Percentiles rank a stretch among this genome's conserved stretches.
Evolutionary conservation across 2,888 invertebrate genomes (phyloP).

Genomic region (Pycnomerus fuliginosus): DNA sequence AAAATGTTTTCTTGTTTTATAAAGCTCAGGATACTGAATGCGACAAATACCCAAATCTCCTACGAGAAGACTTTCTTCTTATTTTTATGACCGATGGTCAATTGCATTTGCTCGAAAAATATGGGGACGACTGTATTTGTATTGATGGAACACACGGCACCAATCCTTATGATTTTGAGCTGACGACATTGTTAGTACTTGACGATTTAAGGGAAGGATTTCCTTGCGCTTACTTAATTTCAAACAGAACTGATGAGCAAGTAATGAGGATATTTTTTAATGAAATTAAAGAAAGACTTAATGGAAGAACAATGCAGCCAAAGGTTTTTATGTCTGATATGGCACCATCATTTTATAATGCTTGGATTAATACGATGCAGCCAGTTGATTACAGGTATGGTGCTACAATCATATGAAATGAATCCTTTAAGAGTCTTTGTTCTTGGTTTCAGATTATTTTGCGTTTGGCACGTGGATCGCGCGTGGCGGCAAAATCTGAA

Average conservation of each 20-base stretch:
- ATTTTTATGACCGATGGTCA: slow-evolving; percentile 4
- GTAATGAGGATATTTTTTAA: slow-evolving; percentile 24
- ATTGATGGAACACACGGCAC: slow-evolving; percentile 33
- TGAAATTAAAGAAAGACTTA: slow-evolving; percentile 18
- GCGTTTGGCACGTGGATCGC: slow-evolving; percentile 25
- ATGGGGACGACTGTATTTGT: slow-evolving; percentile 28
- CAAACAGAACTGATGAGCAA: slow-evolving; percentile 26
- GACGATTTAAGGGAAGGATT: slow-evolving; percentile 32
- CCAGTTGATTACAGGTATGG: not conserved
- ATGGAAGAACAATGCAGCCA: slow-evolving; percentile 23
- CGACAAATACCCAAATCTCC: no score
- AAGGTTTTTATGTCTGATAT: slow-evolving; percentile 35
- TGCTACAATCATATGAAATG: not conserved
- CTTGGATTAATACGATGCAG: slow-evolving; percentile 6
- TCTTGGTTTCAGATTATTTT: slow-evolving; percentile 22
- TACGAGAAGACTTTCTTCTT: slow-evolving; percentile 2
- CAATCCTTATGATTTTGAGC: slow-evolving; percentile 28
- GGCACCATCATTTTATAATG: slow-evolving; percentile 30
- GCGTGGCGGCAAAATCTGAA: slow-evolving; percentile 20
- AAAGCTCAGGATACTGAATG: no score
- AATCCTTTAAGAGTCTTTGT: no score
- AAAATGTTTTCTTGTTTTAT: no score
- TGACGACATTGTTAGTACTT: slow-evolving; percentile 27
- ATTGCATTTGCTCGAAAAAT: slow-evolving; percentile 2
- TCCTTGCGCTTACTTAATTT: slow-evolving; percentile 30